Evolutionary conservation across 2,888 invertebrate genomes (phyloP), one percentile per base, ranked within the genome.

Genomic region (Alsophila aescularia): DNA sequence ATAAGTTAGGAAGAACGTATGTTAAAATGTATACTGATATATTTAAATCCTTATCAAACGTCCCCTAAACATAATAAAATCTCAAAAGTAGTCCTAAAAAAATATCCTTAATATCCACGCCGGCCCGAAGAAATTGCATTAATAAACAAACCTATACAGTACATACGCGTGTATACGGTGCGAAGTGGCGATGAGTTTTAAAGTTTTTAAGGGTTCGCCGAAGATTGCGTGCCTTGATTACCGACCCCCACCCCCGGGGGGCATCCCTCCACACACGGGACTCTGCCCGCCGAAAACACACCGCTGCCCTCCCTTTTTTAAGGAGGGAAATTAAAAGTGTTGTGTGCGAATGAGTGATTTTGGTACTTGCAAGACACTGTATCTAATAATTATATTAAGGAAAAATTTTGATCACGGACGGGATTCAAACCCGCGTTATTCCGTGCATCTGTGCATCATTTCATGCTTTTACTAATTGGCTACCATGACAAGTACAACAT

Each of bases 171-270:
- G 39, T 44, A 37, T 21, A 67, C 63, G 65, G 68, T 63, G 78
- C 73, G 69, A 85, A 79, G 87, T 85, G 87, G 79, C 87, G 87
- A 90, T 90, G 90, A 91, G 91, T 91, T 92, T 92, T 91, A 90
- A 93, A 93, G 93, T 90, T 93, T 93, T 93, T 92, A 92, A 92
- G 92, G 92, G 92, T 92, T 91, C 90, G 85, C 84, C 92, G 92
- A 93, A 93, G 93, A 93, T 93, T 93, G 93, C 93, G 93, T 93
- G 93, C 92, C 93, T 93, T 93, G 93, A 93, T 92, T 92, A 92
- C 90, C 87, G 83, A 75, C 82, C 81, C 80, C 73, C 83, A 73
- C 76, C 66, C 75, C 63, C 58, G 68, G 73, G 78, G 74, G 72
- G 67, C 50, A 4, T 31, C 70, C 72, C 74, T 62, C 72, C 80